Conservation (phyloP, 2,113 vertebrate species). For the Gadus macrocephalus region DNA sequence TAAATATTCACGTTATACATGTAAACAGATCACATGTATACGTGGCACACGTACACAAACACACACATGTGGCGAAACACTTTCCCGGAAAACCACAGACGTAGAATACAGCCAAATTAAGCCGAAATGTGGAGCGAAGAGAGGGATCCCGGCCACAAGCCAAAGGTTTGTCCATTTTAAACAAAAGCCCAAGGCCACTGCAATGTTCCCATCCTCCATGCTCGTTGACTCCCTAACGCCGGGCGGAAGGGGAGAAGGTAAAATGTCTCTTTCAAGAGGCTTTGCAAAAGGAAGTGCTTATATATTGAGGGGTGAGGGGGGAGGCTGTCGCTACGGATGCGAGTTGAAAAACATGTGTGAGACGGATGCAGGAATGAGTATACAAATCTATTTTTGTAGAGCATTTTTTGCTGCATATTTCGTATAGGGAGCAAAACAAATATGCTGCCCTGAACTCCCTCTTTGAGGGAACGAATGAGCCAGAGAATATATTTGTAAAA, state of each 20-base stretch:
- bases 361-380: background rate
- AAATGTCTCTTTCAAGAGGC: conserved; percentile 3
- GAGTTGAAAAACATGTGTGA: no score
- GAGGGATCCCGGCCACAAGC: conserved; percentile 38
- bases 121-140: conserved; percentile 12
- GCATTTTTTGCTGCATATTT: no score
- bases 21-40: no score
- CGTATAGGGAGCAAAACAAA: no score
- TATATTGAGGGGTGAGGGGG: background rate
- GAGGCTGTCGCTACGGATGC: background rate
- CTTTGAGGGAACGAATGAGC: no score
- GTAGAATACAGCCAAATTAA: conserved; percentile 32
- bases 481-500: no score
- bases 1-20: no score
- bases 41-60: background rate
- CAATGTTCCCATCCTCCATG: conserved; percentile 41
- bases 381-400: background rate
- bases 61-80: background rate
- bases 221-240: conserved; percentile 49
- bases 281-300: conserved; percentile 29
- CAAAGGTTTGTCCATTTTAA: conserved; percentile 47
- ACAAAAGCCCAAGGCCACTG: conserved; percentile 65
- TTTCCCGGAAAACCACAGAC: no score
- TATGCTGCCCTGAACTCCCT: no score
- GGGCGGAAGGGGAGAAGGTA: conserved; percentile 50